Evolutionary conservation across 2,113 vertebrate species (phyloP).

Genomic region (Fregetta grallaria): DNA sequence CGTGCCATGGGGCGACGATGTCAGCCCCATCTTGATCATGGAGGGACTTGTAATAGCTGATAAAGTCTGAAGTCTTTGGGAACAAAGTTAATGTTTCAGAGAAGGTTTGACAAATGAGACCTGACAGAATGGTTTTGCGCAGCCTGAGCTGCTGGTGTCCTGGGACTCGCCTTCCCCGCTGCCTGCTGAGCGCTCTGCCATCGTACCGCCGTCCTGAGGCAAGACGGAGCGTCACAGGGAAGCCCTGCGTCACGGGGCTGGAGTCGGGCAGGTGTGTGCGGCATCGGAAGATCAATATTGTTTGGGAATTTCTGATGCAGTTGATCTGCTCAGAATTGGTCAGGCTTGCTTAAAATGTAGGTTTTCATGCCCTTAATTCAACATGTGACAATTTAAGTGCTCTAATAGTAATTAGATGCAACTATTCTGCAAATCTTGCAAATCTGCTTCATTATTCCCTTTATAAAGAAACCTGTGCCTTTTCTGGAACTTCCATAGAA

Average conservation of each 20-base stretch:
- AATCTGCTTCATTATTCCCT: neutral
- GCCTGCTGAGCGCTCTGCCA: neutral
- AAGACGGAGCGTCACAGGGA: fast-evolving
- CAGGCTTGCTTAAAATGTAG: neutral
- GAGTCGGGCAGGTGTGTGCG: fast-evolving
- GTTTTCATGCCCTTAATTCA: neutral
- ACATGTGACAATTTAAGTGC: neutral
- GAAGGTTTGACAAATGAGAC: neutral
- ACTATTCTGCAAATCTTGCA: neutral
- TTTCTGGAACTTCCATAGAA: neutral
- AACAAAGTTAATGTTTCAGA: neutral
- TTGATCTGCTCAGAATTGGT: neutral
- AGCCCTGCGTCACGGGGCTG: fast-evolving
- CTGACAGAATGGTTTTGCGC: neutral
- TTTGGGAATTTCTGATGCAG: neutral
- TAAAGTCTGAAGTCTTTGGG: neutral
- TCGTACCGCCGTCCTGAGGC: fast-evolving
- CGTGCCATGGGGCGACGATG: fast-evolving
- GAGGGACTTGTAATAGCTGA: neutral
- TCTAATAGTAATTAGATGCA: neutral
- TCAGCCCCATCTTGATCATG: fast-evolving
- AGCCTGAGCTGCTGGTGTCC: neutral
- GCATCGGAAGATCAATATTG: fast-evolving
- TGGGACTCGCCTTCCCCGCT: fast-evolving
- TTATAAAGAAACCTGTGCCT: neutral